phyloP scores from a whole-genome alignment of 53 echinoderm and acorn worm species.

The Zoroaster sp. region DNA sequence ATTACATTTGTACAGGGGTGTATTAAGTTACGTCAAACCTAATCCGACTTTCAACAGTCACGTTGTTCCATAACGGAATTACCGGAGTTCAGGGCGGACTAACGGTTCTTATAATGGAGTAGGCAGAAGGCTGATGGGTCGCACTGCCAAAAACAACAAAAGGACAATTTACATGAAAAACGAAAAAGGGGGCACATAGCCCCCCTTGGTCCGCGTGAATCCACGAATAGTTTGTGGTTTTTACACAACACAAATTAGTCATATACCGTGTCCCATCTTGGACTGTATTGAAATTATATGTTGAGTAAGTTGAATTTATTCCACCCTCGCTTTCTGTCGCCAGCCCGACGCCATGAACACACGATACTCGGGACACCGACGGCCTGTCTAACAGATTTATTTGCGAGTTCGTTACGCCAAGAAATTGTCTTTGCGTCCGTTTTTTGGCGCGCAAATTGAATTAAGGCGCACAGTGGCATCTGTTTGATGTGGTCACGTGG shows the following conservation, averaged over 20 bases:
- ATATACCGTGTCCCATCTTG: neutral
- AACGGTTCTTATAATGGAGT: no score
- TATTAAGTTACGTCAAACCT: neutral
- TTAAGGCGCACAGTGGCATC: neutral
- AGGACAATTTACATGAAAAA: no score
- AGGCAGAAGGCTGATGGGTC: no score
- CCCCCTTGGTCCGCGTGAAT: no score
- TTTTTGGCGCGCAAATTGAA: constrained; percentile 52
- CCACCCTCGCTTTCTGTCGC: neutral
- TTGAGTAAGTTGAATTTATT: neutral
- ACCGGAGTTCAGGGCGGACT: neutral
- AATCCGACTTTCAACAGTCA: neutral
- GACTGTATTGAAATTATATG: neutral
- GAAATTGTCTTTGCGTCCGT: neutral
- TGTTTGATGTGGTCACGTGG: constrained; percentile 28
- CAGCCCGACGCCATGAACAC: constrained; percentile 34
- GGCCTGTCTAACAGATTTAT: constrained; percentile 10
- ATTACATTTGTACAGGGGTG: neutral
- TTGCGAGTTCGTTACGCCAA: neutral
- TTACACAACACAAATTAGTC: neutral
- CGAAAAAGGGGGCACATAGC: no score
- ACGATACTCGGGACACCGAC: neutral
- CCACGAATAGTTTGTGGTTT: no score
- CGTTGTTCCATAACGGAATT: neutral
- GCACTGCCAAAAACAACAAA: no score